phyloP scores from a whole-genome alignment of 2,113 vertebrate species.

The Trichechus manatus region DNA sequence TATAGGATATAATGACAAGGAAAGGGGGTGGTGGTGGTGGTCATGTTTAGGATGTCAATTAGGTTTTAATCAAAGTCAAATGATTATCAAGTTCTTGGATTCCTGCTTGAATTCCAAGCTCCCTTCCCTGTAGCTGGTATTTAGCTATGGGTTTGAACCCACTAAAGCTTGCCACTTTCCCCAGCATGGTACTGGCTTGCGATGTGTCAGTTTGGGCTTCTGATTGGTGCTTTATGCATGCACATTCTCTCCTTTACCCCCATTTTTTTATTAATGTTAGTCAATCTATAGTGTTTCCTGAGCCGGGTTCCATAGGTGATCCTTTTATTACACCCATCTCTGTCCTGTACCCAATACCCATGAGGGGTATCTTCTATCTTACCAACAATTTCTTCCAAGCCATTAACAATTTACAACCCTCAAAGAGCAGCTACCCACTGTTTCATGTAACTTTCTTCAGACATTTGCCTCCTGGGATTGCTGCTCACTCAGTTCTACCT shows the following conservation, averaged over 20 bases:
- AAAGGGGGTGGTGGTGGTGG: too few relatives aligned
- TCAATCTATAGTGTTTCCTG: neutral
- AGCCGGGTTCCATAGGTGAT: neutral
- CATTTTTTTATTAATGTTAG: neutral
- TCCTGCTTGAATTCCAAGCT: neutral
- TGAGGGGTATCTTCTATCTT: rapidly evolving
- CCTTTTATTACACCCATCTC: neutral
- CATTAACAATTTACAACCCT: neutral
- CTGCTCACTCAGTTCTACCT: neutral
- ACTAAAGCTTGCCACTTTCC: neutral
- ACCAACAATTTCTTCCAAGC: neutral
- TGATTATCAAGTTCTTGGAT: neutral
- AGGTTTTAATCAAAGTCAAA: neutral
- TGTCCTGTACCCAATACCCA: neutral
- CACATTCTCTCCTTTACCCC: neutral
- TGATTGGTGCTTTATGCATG: neutral
- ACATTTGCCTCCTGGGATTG: neutral
- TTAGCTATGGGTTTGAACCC: neutral
- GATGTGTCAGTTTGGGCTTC: neutral
- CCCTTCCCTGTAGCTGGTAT: neutral
- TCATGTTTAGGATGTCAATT: neutral
- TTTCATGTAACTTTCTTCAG: neutral
- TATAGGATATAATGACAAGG: neutral
- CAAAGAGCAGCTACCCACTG: neutral
- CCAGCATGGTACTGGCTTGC: neutral